phyloP scores from a whole-genome alignment of 2,797 vertebrate genomes.

The Hyperoplus immaculatus region DNA sequence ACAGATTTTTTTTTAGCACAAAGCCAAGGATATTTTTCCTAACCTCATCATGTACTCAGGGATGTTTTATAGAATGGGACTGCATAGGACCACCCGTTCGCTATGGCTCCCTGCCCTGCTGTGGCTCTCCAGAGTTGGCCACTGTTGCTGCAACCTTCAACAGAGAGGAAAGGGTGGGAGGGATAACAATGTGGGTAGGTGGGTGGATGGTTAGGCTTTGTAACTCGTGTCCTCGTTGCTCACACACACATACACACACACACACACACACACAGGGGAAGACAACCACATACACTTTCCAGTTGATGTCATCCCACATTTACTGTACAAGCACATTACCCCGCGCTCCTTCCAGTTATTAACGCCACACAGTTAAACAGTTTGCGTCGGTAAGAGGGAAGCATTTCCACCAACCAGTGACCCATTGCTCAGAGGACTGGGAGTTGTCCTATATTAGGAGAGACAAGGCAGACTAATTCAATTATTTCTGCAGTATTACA shows the following conservation, averaged over 20 bases:
- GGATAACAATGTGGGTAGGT: conserved; percentile 33
- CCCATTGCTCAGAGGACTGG: conserved; percentile 49
- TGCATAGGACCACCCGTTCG: conserved; percentile 45
- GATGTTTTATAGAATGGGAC: conserved; percentile 35
- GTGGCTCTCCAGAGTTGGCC: conserved; percentile 24
- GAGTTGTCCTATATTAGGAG: conserved; percentile 54
- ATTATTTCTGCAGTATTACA: conserved; percentile 61
- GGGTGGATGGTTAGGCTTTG: conserved; percentile 42
- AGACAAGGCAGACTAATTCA: conserved; percentile 70
- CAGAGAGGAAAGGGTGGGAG: conserved; percentile 26
- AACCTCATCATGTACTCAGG: conserved; percentile 16
- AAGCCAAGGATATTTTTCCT: conserved; percentile 32
- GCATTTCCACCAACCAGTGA: conserved; percentile 55
- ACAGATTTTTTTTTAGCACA: conserved; percentile 29
- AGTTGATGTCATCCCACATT: conserved; percentile 65
- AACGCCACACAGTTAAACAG: conserved; percentile 52
- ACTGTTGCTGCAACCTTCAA: conserved; percentile 25
- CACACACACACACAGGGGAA: conserved; percentile 2
- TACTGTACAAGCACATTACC: conserved; percentile 46
- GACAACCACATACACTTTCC: conserved; percentile 34
- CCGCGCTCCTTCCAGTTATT: conserved; percentile 45
- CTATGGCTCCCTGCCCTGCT: conserved; percentile 30
- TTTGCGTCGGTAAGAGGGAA: conserved; percentile 45
- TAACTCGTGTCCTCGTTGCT: conserved; percentile 46
- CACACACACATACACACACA: conserved; percentile 29